These are phyloP conservation scores for Pseudocheirus occidentalis DNA, from an alignment of 2,797 vertebrate species.

Conservation along the genomic window DNA sequence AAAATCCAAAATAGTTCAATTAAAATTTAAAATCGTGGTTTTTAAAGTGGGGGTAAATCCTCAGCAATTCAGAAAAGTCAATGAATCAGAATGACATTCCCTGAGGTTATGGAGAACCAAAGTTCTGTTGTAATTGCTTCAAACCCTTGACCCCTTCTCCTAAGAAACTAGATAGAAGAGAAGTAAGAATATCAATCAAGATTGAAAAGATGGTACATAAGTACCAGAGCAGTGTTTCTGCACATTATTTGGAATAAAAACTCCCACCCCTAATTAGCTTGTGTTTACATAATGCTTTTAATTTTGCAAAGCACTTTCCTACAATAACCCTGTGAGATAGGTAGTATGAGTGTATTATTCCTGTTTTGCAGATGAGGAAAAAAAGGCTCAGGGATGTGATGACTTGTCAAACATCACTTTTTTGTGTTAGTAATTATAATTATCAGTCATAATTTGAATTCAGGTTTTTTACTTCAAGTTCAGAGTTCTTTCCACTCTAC, in stretches of 20 bases:
- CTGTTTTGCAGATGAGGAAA: constrained; percentile 12
- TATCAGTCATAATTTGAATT: neutral
- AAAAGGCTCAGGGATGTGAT: neutral
- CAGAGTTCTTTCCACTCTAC: neutral
- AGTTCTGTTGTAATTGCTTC: neutral
- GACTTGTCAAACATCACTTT: neutral
- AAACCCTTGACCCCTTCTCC: neutral
- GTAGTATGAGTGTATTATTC: neutral
- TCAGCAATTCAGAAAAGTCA: neutral
- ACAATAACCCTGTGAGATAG: neutral
- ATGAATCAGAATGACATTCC: neutral
- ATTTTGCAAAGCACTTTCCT: neutral
- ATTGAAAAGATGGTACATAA: neutral
- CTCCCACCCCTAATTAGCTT: neutral
- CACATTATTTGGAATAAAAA: neutral
- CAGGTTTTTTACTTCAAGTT: neutral
- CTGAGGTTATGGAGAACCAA: neutral
- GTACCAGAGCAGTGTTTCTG: neutral
- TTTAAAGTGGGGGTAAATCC: neutral
- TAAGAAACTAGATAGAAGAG: neutral
- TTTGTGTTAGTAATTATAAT: neutral
- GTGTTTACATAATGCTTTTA: constrained; percentile 19
- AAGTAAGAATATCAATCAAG: neutral
- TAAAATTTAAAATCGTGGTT: neutral
- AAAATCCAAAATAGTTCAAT: neutral